These are phyloP conservation scores for Bombyx mori DNA, from an alignment of 1,140 invertebrate species.

Conservation along the genomic window DNA sequence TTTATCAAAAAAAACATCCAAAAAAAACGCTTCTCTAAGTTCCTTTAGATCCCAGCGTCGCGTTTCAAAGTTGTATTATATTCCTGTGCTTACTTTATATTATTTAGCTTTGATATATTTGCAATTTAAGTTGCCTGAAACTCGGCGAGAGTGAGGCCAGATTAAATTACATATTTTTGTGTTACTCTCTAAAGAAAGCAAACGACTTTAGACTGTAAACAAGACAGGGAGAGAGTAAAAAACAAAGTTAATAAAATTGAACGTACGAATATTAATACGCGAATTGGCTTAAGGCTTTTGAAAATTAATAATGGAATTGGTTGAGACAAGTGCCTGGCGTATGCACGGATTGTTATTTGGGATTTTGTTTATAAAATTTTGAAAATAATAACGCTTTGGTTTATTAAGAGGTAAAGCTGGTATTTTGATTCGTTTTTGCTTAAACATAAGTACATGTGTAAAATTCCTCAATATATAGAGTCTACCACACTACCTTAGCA, in stretches of 20 bases:
- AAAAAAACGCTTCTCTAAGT: slow-evolving; percentile 18
- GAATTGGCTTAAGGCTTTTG: too few species aligned
- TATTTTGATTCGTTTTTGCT: too few species aligned
- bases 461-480: too few species aligned
- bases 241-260: background rate
- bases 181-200: slow-evolving; percentile 31
- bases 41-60: slow-evolving; percentile 32
- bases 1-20: background rate
- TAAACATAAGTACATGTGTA: too few species aligned
- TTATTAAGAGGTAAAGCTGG: too few species aligned
- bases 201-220: slow-evolving; percentile 43
- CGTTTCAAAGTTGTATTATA: slow-evolving; percentile 53
- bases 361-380: too few species aligned
- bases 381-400: too few species aligned
- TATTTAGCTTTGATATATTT: slow-evolving; percentile 69
- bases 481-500: too few species aligned
- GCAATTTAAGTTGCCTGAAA: slow-evolving; percentile 67
- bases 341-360: background rate
- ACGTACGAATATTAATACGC: too few species aligned
- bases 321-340: slow-evolving; percentile 7
- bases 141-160: slow-evolving; percentile 41
- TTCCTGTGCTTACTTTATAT: slow-evolving; percentile 62
- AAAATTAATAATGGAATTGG: too few species aligned
- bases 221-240: slow-evolving; percentile 9
- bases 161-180: slow-evolving; percentile 63